Conservation (phyloP, 2,888 invertebrate genomes). For the Yponomeuta plumbellus region DNA sequence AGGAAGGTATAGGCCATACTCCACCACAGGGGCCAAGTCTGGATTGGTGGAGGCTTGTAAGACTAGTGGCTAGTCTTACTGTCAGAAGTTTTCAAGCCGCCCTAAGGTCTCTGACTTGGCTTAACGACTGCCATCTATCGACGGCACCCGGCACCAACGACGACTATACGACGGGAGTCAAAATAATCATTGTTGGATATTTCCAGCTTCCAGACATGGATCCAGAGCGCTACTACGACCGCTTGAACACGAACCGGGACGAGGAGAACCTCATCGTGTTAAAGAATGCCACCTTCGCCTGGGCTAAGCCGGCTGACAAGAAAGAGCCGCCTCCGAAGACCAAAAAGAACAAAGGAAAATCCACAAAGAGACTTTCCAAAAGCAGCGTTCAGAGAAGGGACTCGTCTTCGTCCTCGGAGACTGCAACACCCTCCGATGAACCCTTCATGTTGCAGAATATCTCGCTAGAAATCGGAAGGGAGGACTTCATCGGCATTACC, state of each 20-base stretch:
- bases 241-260: slow-evolving; percentile 61
- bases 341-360: slow-evolving; percentile 70
- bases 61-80: no score
- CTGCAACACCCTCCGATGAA: slow-evolving; percentile 34
- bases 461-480: slow-evolving; percentile 69
- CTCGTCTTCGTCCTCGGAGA: slow-evolving; percentile 44
- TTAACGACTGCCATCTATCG: no score
- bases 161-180: background rate
- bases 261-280: slow-evolving; percentile 77
- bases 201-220: slow-evolving; percentile 79
- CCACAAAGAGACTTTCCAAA: slow-evolving; percentile 53
- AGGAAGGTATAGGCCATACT: no score
- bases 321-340: slow-evolving; percentile 41
- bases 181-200: background rate
- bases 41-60: no score
- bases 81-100: no score
- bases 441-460: slow-evolving; percentile 55
- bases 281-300: slow-evolving; percentile 77
- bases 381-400: slow-evolving; percentile 44
- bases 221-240: slow-evolving; percentile 78
- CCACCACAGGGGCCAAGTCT: no score
- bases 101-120: no score
- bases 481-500: slow-evolving; percentile 89
- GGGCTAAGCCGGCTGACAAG: slow-evolving; percentile 62
- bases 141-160: no score